Base-by-base conservation (phyloP, 2,888 invertebrate species). In the Drosophila greeni region DNA sequence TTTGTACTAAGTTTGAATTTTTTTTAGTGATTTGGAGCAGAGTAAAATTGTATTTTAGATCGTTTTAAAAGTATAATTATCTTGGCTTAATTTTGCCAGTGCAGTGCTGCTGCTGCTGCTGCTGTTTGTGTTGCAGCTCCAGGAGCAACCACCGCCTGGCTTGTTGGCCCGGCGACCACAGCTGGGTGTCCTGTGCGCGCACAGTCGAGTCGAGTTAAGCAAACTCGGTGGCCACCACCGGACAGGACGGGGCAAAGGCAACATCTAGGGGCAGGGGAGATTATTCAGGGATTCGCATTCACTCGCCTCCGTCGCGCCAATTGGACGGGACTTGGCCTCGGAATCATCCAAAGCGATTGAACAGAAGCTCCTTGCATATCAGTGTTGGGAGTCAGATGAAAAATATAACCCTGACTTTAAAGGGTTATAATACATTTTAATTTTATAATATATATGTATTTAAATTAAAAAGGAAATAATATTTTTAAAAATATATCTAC, bases 151-250 rank as follows among this genome's bases (percentile, higher is more conserved):
- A 70, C 76, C 76, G 69, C 76, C 73, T 84, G 79, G 82, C 79
- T 79, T 79, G 79, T 84, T 84, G 82, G 70, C 79, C 74, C 70
- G 68, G 71, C 80, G 68, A 84, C 79, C 79, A 84, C 79, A 79
- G 79, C 70, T 79, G 79, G 79, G 79, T 79, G 79, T 79, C 79
- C 79, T 79, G 79, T 61, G 82, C 84, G 84, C 76, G 84, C 73
- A 75, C 84, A 78, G 79, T 84, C 84, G 84, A 84, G 69, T 73
- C 78, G 84, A 79, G 79, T 82, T 82, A 60, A 60, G 55, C 56
- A 56, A 56, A 56, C 56, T 54, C 56, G 56, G 56, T 56, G 55
- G 55, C 55, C 49, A 49, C 23, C 34, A 20, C 20, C 2, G 34
- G 34, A 24, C 54, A 33, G 54, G 51, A 74, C 61, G 68, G 66